Evolutionary conservation across 2,113 vertebrate species (phyloP).

Genomic region (Chloroceryle aenea): DNA sequence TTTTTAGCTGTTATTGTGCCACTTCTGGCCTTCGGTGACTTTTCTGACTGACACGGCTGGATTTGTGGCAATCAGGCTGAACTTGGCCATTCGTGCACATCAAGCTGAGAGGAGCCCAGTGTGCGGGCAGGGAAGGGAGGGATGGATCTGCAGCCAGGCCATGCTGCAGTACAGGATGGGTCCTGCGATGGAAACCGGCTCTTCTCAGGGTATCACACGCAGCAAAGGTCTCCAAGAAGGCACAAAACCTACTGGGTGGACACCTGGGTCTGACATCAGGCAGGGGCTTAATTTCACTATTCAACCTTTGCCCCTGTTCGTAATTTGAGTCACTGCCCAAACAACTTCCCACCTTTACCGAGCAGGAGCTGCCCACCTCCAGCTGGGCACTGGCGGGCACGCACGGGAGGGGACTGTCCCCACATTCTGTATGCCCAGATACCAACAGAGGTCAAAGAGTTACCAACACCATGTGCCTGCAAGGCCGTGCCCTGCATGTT

Average conservation of each 20-base stretch:
- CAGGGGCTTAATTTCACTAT: not conserved
- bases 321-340: not conserved
- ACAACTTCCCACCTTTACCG: fast-evolving
- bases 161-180: not conserved
- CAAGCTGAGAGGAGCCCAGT: not conserved
- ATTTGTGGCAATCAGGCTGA: fast-evolving
- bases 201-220: not conserved
- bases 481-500: not conserved
- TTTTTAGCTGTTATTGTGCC: not conserved
- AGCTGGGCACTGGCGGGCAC: fast-evolving
- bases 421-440: fast-evolving
- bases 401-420: fast-evolving
- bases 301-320: not conserved
- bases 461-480: not conserved
- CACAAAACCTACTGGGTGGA: not conserved
- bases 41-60: not conserved
- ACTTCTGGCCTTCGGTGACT: not conserved
- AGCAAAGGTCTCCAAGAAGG: not conserved
- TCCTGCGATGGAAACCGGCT: fast-evolving
- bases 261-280: not conserved
- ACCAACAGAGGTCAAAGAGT: not conserved
- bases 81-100: fast-evolving
- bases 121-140: not conserved
- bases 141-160: not conserved
- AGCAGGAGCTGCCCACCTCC: not conserved